Base-by-base conservation (phyloP, 2,797 vertebrate species). In the Muraenolepis orangiensis region DNA sequence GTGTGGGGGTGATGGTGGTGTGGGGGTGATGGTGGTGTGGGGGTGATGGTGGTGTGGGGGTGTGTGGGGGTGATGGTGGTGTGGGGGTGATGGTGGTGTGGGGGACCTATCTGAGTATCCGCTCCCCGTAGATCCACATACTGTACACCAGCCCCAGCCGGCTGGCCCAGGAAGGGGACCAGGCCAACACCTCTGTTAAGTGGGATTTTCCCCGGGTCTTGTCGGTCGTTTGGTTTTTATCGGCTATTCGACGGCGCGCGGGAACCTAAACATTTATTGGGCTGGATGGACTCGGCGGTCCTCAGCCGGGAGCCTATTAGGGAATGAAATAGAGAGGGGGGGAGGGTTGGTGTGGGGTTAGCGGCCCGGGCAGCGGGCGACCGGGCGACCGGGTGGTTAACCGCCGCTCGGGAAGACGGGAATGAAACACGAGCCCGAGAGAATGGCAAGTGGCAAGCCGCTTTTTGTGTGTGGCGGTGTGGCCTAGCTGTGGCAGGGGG, bases 181-280 rank as follows among this genome's bases (percentile, higher is more conserved):
- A 89, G 38, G 78, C 34, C 71, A 89, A 83, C 75, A 85, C 85
- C 84, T 86, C 84, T 79, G 84, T 91, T 91, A 91, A 85, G 86
- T n/a, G n/a, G n/a, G n/a, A n/a, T n/a, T n/a, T n/a, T n/a, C n/a
- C n/a, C n/a, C n/a, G n/a, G n/a, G n/a, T 13, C 83, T 87, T 85
- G 88, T 87, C 86, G 84, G 85, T 80, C 83, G 3, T 81, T n/a
- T 90, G 91, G 92, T 90, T 94, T 94, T 91, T 93, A 94, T 93
- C 91, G 92, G 92, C 89, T 86, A 90, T 81, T 85, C 89, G 94
- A 92, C 91, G 91, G 91, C 80, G 91, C 88, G n/a, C n/a, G n/a
- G 89, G 89, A 92, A 92, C 91, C 84, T 87, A 92, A 92, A 93
- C 91, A 93, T 94, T 93, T 92, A 91, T 94, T 91, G 93, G 89